phyloP scores from a whole-genome alignment of 2,113 vertebrate genomes.

The Eclectus roratus region DNA sequence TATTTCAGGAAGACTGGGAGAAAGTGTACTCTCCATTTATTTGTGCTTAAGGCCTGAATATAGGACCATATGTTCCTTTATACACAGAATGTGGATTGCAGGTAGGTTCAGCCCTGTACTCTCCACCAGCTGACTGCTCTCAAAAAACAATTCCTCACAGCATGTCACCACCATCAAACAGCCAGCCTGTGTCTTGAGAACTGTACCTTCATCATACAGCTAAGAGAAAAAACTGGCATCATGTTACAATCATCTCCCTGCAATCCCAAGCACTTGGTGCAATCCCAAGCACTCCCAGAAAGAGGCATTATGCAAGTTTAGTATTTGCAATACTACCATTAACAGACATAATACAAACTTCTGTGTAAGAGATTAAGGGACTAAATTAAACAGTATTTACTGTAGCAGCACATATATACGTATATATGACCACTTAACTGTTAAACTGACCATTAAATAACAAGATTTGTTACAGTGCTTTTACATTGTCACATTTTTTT shows the following conservation, averaged over 20 bases:
- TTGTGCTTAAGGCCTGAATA: not conserved
- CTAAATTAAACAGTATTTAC: not conserved
- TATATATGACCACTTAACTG: not conserved
- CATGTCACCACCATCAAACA: not conserved
- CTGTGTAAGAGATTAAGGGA: not conserved
- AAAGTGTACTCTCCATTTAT: not conserved
- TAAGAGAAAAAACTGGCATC: not conserved
- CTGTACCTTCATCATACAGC: not conserved
- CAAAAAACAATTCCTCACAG: not conserved
- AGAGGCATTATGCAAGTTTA: accelerated
- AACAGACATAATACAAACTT: not conserved
- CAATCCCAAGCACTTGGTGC: accelerated
- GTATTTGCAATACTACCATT: not conserved
- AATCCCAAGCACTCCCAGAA: not conserved
- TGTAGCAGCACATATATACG: not conserved
- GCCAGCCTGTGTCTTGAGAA: not conserved
- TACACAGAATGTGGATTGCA: not conserved
- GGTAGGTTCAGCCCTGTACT: not conserved
- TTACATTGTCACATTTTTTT: not conserved
- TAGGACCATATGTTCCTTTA: not conserved
- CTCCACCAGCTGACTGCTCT: not conserved
- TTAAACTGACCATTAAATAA: not conserved
- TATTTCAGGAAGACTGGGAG: not conserved
- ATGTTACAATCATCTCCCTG: not conserved
- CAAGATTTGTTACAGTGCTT: not conserved